Evolutionary conservation across 2,113 vertebrate genomes (phyloP).

Genomic region (Dissostichus mawsoni): DNA sequence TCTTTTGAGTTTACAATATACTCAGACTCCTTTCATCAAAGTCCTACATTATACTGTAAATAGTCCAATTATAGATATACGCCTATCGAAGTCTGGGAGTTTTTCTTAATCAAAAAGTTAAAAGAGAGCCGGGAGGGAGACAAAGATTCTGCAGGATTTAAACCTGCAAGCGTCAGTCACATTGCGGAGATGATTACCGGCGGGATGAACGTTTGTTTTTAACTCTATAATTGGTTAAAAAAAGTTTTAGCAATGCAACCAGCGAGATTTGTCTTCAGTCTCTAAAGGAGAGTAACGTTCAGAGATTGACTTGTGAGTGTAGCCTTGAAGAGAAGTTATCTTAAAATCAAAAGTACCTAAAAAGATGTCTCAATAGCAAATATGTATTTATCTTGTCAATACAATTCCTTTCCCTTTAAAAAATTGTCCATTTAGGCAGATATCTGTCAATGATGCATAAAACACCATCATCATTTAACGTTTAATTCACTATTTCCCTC

Average conservation of each 20-base stretch:
- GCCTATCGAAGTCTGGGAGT: too few relatives aligned
- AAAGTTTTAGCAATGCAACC: too few relatives aligned
- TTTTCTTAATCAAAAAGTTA: too few relatives aligned
- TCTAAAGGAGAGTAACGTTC: too few relatives aligned
- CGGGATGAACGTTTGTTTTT: too few relatives aligned
- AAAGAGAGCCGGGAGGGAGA: too few relatives aligned
- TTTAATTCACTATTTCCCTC: not conserved
- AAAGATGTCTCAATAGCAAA: not conserved
- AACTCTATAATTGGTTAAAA: too few relatives aligned
- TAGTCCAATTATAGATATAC: not conserved
- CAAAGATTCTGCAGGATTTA: too few relatives aligned
- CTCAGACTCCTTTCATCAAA: not conserved
- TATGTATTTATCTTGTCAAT: not conserved
- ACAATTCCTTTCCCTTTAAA: not conserved
- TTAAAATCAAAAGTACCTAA: not conserved
- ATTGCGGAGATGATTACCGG: too few relatives aligned
- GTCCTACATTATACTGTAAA: not conserved
- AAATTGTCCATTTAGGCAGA: not conserved
- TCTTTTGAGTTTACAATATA: not conserved
- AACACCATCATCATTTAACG: not conserved
- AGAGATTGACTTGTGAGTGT: too few relatives aligned
- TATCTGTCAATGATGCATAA: not conserved
- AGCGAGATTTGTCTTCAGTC: too few relatives aligned
- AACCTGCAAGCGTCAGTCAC: too few relatives aligned
- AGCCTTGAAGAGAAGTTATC: not conserved